Evolutionary conservation across 2,888 invertebrate genomes (phyloP).

Genomic region (Spodoptera picta): DNA sequence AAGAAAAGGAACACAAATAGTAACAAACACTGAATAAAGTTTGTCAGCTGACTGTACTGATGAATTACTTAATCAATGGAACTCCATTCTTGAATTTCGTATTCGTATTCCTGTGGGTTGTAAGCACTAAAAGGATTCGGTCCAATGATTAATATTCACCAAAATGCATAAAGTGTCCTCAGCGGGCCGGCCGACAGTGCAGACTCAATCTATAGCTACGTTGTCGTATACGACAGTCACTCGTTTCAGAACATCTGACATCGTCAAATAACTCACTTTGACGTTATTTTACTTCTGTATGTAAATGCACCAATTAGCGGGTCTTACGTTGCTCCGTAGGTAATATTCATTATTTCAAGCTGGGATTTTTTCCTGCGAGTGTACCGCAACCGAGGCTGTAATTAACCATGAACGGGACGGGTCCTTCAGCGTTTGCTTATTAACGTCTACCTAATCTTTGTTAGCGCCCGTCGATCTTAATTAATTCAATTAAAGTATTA

Average conservation of each 20-base stretch:
- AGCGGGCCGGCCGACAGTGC: constrained; percentile 21
- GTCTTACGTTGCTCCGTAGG: constrained; percentile 80
- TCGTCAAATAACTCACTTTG: constrained; percentile 81
- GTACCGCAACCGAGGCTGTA: constrained; percentile 73
- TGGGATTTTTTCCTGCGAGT: constrained; percentile 76
- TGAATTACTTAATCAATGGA: constrained; percentile 10
- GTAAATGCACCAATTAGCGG: constrained; percentile 87
- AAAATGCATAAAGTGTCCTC: constrained; percentile 51
- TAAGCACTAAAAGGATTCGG: constrained; percentile 43
- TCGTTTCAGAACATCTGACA: constrained; percentile 69
- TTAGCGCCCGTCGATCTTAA: constrained; percentile 81
- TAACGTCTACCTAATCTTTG: constrained; percentile 87
- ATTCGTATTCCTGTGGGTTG: constrained; percentile 21
- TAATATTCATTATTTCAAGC: constrained; percentile 85
- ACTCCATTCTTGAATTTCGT: constrained; percentile 8
- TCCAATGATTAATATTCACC: constrained; percentile 47
- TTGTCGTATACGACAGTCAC: constrained; percentile 57
- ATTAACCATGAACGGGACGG: constrained; percentile 83
- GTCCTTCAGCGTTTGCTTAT: constrained; percentile 84
- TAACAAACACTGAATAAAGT: constrained; percentile 1
- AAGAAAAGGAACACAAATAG: constrained; percentile 1
- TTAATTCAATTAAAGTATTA: constrained; percentile 86
- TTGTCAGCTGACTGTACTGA: background rate
- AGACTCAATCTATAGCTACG: constrained; percentile 47
- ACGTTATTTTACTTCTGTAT: constrained; percentile 83